Evolutionary conservation across 2,888 invertebrate species (phyloP), one percentile per base, ranked within the genome.

Genomic region (Platycheirus rosarum): DNA sequence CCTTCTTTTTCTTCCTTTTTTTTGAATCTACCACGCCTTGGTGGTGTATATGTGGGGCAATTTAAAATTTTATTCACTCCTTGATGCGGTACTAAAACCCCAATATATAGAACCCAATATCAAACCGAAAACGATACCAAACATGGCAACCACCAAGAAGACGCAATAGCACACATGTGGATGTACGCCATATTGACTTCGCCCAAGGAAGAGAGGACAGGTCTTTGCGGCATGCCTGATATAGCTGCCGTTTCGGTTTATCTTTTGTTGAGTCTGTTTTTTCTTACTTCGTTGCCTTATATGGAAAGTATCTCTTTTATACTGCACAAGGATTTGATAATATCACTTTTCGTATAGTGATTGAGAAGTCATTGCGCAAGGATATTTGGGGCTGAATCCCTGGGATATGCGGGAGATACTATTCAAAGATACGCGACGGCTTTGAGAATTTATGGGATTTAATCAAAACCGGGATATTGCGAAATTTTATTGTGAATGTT

Each of bases 101-200:
- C 77, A 68, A 82, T 82, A 82, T 82, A 77, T 73, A 66, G 55
- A 66, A 77, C 49, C 73, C 71, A 77, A 82, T 77, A 77, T 82
- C 82, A 82, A 77, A 82, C 82, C 82, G 71, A 82, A 82, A 82
- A 82, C 77, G 82, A 77, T 77, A 82, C 82, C 77, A 66, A 82
- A 82, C 82, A 77, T 82, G 71, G 77, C 77, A 71, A 82, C 82
- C 82, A 71, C 82, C 53, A 66, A 68, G 82, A 53, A 77, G 73
- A 78, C 65, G 55, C 63, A 60, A 40, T 42, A 63, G 46, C 42
- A 26, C 49, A 74, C 57, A 74, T 49, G 23, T 48, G 57, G 60
- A 40, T 49, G 26, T 26, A 42, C 1, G 0, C 11, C 18, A 18
- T 7, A 16, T 26, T 14, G 13, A 2, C 6, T 2, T 13, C 23